phyloP scores from a whole-genome alignment of 2,113 vertebrate species.

The Catagonus wagneri region DNA sequence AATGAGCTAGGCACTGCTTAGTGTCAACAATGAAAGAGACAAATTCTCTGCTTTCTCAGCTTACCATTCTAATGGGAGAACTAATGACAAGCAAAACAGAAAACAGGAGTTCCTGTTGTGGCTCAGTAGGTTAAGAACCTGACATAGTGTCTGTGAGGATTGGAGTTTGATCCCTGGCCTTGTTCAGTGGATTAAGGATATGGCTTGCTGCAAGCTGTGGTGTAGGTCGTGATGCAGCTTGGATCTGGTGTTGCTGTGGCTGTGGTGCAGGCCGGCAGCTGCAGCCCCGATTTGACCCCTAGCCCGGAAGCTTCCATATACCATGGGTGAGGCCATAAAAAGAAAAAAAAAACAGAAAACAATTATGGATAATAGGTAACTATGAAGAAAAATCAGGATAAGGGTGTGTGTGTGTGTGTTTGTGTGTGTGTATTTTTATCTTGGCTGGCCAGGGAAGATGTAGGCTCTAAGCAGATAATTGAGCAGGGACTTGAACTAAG shows the following conservation, averaged over 20 bases:
- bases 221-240: too few species aligned
- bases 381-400: constrained; percentile 37
- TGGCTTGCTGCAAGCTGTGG: too few species aligned
- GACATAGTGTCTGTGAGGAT: too few species aligned
- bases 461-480: not conserved
- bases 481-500: not conserved
- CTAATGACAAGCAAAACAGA: not conserved
- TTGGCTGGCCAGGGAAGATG: not conserved
- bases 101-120: too few species aligned
- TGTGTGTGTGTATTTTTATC: not conserved
- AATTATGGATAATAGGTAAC: not conserved
- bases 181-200: too few species aligned
- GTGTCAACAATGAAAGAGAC: not conserved
- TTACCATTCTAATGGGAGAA: not conserved
- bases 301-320: too few species aligned
- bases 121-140: too few species aligned
- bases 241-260: too few species aligned
- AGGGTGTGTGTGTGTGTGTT: not conserved
- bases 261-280: too few species aligned
- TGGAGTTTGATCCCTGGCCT: too few species aligned
- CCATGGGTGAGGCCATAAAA: too few species aligned
- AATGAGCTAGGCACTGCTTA: not conserved
- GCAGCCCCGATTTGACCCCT: too few species aligned
- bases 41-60: constrained; percentile 14
- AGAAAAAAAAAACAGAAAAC: not conserved